A percentile compares a stretch with the other conserved stretches of the same genome.
These are phyloP conservation scores for Cosmopolites sordidus DNA, from an alignment of 2,888 invertebrate species.

Conservation along the genomic window DNA sequence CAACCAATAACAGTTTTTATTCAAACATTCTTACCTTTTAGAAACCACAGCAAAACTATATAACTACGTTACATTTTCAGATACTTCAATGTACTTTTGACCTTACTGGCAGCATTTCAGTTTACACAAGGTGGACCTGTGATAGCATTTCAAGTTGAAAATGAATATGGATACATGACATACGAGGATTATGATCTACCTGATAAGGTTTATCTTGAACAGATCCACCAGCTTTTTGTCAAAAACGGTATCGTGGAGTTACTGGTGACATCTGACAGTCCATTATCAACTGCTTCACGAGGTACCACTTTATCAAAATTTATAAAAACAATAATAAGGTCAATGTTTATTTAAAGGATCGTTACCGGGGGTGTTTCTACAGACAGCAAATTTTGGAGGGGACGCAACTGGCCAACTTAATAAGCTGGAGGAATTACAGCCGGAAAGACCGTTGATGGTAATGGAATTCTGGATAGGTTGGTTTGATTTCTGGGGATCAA, in stretches of 20 bases:
- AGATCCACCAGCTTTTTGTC: conserved; percentile 44
- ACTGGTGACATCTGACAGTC: conserved; percentile 51
- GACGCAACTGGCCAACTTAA: conserved; percentile 25
- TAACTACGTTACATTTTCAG: too few species aligned
- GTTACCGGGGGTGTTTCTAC: conserved; percentile 26
- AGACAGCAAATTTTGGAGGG: conserved; percentile 29
- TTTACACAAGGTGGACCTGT: conserved; percentile 78
- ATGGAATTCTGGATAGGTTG: conserved; percentile 61
- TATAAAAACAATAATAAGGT: not conserved
- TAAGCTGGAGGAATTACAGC: conserved; percentile 27
- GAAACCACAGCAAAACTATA: too few species aligned
- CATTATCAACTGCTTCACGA: conserved; percentile 24
- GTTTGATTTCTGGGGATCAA: conserved; percentile 56
- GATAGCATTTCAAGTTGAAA: conserved; percentile 86
- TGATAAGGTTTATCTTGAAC: conserved; percentile 46
- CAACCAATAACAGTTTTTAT: too few species aligned
- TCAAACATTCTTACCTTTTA: too few species aligned
- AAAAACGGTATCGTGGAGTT: conserved; percentile 48
- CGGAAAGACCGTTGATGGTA: conserved; percentile 51
- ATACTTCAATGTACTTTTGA: conserved; percentile 53
- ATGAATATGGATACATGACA: conserved; percentile 48
- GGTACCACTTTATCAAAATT: not conserved
- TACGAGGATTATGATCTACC: conserved; percentile 24
- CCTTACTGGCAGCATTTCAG: conserved; percentile 51
- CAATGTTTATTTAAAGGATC: conserved; percentile 20